Conservation (phyloP, 35 echinoderm and acorn worm genomes). For the Anneissia japonica region DNA sequence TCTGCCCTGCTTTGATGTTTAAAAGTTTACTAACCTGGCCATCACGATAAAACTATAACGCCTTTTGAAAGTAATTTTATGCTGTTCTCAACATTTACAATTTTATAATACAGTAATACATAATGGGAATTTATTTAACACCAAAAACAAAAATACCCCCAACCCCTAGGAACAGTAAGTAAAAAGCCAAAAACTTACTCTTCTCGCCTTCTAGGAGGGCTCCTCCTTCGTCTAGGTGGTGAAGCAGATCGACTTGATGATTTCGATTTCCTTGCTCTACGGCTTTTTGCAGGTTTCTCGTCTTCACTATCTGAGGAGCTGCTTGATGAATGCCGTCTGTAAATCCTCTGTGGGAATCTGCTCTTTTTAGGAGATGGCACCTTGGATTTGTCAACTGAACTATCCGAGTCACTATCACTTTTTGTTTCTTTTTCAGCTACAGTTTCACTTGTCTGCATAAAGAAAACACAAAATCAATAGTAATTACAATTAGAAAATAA, state of each 20-base stretch:
- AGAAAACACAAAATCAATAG: neutral
- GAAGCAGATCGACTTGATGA: slow-evolving; percentile 9
- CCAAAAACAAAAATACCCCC: too few species aligned
- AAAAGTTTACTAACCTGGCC: too few species aligned
- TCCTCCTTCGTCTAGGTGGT: neutral
- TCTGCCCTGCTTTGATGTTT: too few species aligned
- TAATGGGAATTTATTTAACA: too few species aligned
- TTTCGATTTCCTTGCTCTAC: neutral
- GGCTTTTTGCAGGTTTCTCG: neutral
- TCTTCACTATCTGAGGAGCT: neutral
- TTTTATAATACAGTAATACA: too few species aligned
- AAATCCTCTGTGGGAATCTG: slow-evolving; percentile 66
- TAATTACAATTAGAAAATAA: too few species aligned
- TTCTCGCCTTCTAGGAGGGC: neutral
- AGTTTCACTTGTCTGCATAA: neutral
- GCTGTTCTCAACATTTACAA: too few species aligned
- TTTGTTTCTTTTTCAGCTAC: neutral
- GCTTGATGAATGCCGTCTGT: slow-evolving; percentile 58
- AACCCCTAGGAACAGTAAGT: too few species aligned
- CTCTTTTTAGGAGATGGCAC: slow-evolving; percentile 38
- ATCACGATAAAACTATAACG: too few species aligned
- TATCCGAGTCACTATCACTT: neutral
- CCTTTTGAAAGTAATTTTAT: too few species aligned
- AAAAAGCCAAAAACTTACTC: neutral
- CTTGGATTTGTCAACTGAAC: neutral